phyloP scores from a whole-genome alignment of 2,888 invertebrate species.

The Tetragonula carbonaria region DNA sequence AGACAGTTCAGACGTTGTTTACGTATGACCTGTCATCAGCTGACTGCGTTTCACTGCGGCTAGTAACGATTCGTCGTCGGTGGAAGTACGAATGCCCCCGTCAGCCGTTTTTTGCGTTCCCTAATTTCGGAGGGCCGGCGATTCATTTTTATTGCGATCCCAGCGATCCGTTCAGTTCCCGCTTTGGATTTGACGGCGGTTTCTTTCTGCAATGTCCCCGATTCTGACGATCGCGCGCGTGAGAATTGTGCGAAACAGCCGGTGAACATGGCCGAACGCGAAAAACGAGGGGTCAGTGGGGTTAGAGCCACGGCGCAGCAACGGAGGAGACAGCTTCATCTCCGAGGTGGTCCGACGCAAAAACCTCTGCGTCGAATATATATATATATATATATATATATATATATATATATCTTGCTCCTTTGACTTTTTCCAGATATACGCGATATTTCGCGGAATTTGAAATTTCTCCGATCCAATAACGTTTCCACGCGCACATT shows the following conservation, averaged over 20 bases:
- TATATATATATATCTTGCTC: neutral
- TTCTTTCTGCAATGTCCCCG: constrained; percentile 68
- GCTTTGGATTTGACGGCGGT: constrained; percentile 58
- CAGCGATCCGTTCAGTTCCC: constrained; percentile 56
- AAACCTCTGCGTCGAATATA: constrained; percentile 55
- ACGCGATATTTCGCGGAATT: neutral
- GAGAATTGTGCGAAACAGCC: constrained; percentile 74
- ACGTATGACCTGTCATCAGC: neutral
- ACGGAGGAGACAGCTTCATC: constrained; percentile 80
- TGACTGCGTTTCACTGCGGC: neutral
- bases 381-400: no score
- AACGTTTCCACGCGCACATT: no score
- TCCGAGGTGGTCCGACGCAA: constrained; percentile 80
- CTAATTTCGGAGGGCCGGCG: constrained; percentile 48
- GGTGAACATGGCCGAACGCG: constrained; percentile 52
- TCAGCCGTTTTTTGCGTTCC: constrained; percentile 41
- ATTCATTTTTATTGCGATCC: constrained; percentile 66
- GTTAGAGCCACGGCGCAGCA: constrained; percentile 42
- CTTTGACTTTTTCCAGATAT: neutral
- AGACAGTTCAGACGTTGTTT: neutral
- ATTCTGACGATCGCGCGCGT: constrained; percentile 73
- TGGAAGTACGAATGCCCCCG: constrained; percentile 31
- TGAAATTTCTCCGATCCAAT: no score
- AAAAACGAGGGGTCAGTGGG: constrained; percentile 44
- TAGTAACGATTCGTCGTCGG: constrained; percentile 25